Evolutionary conservation across 1,140 invertebrate species (phyloP), one percentile per base, ranked within the genome.

Genomic region (Brachionus rotundiformis): DNA sequence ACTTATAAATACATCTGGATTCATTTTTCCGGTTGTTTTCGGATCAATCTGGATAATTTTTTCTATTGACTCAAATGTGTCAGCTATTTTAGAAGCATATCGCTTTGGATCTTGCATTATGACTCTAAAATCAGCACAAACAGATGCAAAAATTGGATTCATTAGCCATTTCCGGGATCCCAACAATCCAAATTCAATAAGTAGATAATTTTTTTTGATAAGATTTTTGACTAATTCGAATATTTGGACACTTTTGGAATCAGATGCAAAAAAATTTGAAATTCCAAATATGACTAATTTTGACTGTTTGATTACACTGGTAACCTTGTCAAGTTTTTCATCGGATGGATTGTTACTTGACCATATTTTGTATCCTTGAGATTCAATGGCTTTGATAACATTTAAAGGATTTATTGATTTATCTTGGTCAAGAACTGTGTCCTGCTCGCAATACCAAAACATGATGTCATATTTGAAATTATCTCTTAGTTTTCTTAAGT

Each of bases 41-140:
- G n/a, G 16, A 44, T 76, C 61, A 65, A 13, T 36, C 23, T 49
- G 13, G 2, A 59, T 3, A 59, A 39, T 7, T 49, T 82, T 23
- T 76, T 84, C 65, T 8, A 86, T 83, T 0, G 75, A 73, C 7
- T 82, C 79, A 5, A 83, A 25, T 73, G 86, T 71, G 68, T 86
- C 84, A 13, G 82, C 68, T 13, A 87, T 83, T 82, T 86, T 86
- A 36, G 49, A 16, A 11, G 68, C n/a, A 63, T 86, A 87, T 36
- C 83, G 81, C 7, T 84, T 79, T 1, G 82, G 82, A 16, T 87
- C 82, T 25, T 84, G 83, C 85, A 87, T 86, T 61, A 86, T 87
- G 1, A 87, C 84, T 84, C 85, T 86, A 54, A 87, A 85, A n/a
- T 80, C 49, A n/a, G 47, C 25, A 29, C 33, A 80, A 36, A 13